Conservation (phyloP, 2,113 vertebrate species). For the Callionymus lyra region DNA sequence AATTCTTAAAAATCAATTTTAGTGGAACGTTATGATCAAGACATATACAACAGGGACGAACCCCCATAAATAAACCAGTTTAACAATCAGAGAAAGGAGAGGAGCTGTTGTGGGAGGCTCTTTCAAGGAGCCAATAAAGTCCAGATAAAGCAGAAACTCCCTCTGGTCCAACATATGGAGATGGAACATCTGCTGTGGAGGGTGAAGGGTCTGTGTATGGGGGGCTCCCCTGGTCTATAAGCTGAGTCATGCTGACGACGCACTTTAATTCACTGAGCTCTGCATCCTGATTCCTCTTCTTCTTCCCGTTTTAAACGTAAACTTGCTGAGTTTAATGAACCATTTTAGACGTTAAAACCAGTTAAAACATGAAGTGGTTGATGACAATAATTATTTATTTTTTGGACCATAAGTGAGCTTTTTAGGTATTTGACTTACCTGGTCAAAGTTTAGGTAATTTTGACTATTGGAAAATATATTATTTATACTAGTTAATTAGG, state of each 20-base stretch:
- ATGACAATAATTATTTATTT: too few relatives aligned
- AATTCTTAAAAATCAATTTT: too few relatives aligned
- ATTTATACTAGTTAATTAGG: too few relatives aligned
- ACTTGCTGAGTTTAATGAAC: too few relatives aligned
- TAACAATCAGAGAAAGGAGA: neutral
- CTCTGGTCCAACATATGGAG: conserved; percentile 1
- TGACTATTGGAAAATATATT: too few relatives aligned
- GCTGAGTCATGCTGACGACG: conserved; percentile 51
- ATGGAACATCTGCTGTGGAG: conserved; percentile 11
- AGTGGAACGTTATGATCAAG: too few relatives aligned
- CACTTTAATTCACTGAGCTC: conserved; percentile 20
- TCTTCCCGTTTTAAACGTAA: neutral
- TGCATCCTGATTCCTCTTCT: conserved; percentile 4
- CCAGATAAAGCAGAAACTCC: neutral
- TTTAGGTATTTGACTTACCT: too few relatives aligned
- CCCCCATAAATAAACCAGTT: conserved; percentile 13
- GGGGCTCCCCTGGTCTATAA: conserved; percentile 21
- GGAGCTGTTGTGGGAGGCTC: conserved; percentile 7
- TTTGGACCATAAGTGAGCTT: too few relatives aligned
- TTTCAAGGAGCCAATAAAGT: conserved; percentile 30
- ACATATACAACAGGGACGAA: neutral
- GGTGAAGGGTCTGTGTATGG: conserved; percentile 11
- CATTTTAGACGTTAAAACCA: too few relatives aligned
- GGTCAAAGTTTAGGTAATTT: too few relatives aligned
- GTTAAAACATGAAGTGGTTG: too few relatives aligned